Conservation (phyloP, 1,140 invertebrate genomes). For the Hermetia illucens region DNA sequence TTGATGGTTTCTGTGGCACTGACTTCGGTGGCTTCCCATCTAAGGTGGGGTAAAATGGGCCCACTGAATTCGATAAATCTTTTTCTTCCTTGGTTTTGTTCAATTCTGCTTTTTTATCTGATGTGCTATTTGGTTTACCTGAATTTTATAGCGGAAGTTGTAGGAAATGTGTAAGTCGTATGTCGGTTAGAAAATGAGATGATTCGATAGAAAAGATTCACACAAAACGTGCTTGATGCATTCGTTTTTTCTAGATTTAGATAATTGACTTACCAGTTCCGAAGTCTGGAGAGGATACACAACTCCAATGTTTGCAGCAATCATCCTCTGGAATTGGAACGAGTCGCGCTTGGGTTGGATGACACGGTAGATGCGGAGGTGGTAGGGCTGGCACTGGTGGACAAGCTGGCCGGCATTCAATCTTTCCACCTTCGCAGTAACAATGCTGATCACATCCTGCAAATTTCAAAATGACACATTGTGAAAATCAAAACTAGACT, state of each 20-base stretch:
- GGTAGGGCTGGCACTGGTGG: constrained; percentile 55
- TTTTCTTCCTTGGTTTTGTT: too few species aligned
- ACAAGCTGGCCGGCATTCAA: constrained; percentile 69
- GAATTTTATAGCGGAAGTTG: too few species aligned
- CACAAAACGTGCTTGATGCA: neutral
- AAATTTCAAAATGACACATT: constrained; percentile 18
- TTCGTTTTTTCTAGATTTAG: too few species aligned
- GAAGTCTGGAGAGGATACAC: constrained; percentile 19
- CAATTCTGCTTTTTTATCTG: too few species aligned
- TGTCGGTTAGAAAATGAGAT: too few species aligned
- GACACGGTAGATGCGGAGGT: constrained; percentile 55
- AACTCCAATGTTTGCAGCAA: constrained; percentile 64
- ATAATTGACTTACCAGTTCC: neutral
- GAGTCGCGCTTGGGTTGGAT: constrained; percentile 44
- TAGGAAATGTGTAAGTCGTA: too few species aligned
- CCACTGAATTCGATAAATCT: too few species aligned
- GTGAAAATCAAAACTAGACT: too few species aligned
- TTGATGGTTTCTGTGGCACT: constrained; percentile 7
- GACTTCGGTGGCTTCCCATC: constrained; percentile 27
- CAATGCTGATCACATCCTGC: constrained; percentile 72
- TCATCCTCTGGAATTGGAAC: constrained; percentile 58
- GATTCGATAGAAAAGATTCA: too few species aligned
- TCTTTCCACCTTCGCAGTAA: constrained; percentile 71
- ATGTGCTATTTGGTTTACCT: too few species aligned
- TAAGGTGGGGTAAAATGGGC: constrained; percentile 26